phyloP scores from a whole-genome alignment of 2,888 invertebrate species.

The Euclidia mi region DNA sequence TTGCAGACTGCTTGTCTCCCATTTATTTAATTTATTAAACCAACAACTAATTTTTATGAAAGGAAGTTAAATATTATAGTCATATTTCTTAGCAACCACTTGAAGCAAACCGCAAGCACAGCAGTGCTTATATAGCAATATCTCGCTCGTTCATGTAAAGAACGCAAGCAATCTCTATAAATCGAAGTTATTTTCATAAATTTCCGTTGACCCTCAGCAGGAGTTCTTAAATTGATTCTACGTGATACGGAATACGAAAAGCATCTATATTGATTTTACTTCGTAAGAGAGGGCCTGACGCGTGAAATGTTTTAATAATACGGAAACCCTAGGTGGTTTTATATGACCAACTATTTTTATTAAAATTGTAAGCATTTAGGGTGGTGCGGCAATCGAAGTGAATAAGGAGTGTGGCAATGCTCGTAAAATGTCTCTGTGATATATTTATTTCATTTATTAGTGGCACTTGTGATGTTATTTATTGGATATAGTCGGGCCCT shows the following conservation, averaged over 20 bases:
- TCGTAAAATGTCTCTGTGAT: too few relatives aligned
- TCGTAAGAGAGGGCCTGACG: conserved; percentile 43
- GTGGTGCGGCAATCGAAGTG: background rate
- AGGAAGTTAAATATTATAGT: too few relatives aligned
- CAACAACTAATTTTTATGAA: too few relatives aligned
- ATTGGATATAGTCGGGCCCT: background rate
- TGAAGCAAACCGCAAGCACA: conserved; percentile 27
- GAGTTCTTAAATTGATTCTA: conserved; percentile 86
- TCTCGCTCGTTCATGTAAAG: conserved; percentile 56
- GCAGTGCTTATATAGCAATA: conserved; percentile 34
- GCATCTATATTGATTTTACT: conserved; percentile 71
- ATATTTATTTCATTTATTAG: too few relatives aligned
- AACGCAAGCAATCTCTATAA: conserved; percentile 77
- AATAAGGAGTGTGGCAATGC: background rate
- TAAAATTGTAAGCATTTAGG: conserved; percentile 10
- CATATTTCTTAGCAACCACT: conserved; percentile 30
- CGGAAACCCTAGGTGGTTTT: conserved; percentile 31
- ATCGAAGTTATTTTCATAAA: conserved; percentile 83
- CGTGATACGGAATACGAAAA: conserved; percentile 81
- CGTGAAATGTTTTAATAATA: conserved; percentile 59
- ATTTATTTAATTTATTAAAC: too few relatives aligned
- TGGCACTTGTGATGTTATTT: too few relatives aligned
- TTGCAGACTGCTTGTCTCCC: too few relatives aligned
- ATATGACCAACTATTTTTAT: conserved; percentile 28
- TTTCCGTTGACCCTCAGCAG: conserved; percentile 83